Evolutionary conservation across 1,140 invertebrate species (phyloP), one percentile per base, ranked within the genome.

Genomic region (Archivesica marissinica): DNA sequence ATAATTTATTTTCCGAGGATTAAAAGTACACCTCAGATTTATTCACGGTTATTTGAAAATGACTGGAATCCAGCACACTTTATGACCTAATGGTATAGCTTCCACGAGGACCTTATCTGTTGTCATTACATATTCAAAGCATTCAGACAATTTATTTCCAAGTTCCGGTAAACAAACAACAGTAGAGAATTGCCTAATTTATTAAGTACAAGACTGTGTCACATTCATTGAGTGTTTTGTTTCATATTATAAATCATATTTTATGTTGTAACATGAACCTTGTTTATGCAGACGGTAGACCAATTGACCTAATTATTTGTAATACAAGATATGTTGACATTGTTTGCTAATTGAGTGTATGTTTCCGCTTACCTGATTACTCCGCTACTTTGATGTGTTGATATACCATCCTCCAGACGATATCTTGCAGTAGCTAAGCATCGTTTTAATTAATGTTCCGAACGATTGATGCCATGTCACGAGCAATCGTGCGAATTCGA

Each of bases 271-370:
- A 41, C 39, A n/a, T 44, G 7, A 70, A 38, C 38, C 4, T 70
- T 70, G 66, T 70, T 70, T 70, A 70, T 41, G 28, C 35, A 70
- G 35, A 41, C 66, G 35, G 39, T 70, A 70, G 66, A 70, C 66
- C 39, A 70, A 70, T 70, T 70, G 66, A 47, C 66, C 66, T 44
- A 70, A 70, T 70, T 70, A 70, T 15, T 70, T 38, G 66, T 41
- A 25, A 70, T 39, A 70, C 47, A 25, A 44, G 39, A 20, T 70
- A 41, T 47, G 38, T 70, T 41, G 20, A 70, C 35, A 70, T 44
- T 23, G 9, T 1, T 23, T 70, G 66, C 47, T n/a, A 56, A 11
- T n/a, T 17, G 13, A 70, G 25, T 23, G 35, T 44, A 30, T 70
- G 7, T 66, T 44, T 70, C 66, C 39, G 47, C 38, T 44, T 38